Conservation (phyloP, 2,797 vertebrate species). For the Acrossocheilus fasciatus region DNA sequence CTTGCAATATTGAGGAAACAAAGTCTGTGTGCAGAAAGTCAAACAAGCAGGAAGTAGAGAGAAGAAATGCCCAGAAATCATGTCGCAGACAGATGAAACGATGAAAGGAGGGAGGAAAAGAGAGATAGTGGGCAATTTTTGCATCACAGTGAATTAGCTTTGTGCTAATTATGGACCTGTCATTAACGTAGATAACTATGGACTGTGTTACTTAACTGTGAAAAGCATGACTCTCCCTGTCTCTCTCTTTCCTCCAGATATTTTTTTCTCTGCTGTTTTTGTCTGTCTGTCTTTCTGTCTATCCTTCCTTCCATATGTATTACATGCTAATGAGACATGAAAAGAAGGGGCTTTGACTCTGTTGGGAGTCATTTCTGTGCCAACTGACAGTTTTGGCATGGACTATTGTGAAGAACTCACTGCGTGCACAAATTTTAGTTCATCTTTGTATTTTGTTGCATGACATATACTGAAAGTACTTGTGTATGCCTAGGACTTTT, state of each 20-base stretch:
- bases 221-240: slow-evolving; percentile 47
- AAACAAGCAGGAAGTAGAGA: slow-evolving; percentile 5
- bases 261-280: background rate
- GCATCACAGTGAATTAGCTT: slow-evolving; percentile 35
- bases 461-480: background rate
- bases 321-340: background rate
- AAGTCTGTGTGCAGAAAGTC: slow-evolving; percentile 23
- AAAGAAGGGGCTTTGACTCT: background rate
- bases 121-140: slow-evolving; percentile 24
- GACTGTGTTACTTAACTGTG: slow-evolving; percentile 50
- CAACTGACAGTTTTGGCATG: slow-evolving; percentile 1
- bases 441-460: background rate
- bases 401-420: slow-evolving; percentile 1
- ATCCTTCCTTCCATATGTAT: background rate
- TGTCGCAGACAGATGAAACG: slow-evolving; percentile 5
- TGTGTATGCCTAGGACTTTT: background rate
- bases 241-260: slow-evolving; percentile 38
- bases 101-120: slow-evolving; percentile 29
- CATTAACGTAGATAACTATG: slow-evolving; percentile 48
- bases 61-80: slow-evolving; percentile 14
- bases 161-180: slow-evolving; percentile 46
- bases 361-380: background rate
- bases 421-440: background rate
- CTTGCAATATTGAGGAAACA: background rate
- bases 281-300: background rate